Percentiles rank a stretch among this genome's conserved stretches.
Evolutionary conservation across 2,797 vertebrate species (phyloP).

Genomic region (Simalia tracyae): DNA sequence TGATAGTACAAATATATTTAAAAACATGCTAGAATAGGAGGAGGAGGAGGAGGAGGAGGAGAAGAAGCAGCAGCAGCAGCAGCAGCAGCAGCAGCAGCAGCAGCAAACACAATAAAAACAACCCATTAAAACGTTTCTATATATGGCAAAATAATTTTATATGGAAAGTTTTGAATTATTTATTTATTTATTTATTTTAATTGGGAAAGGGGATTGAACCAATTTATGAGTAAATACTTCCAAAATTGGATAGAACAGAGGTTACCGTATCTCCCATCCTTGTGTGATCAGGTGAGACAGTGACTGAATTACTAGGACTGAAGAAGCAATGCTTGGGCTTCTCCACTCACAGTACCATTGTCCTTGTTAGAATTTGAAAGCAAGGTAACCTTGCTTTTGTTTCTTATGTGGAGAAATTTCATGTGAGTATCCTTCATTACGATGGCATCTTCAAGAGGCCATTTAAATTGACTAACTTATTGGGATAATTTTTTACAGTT

Average conservation of each 20-base stretch:
- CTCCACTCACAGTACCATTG: neutral
- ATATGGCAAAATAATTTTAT: neutral
- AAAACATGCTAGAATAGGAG: neutral
- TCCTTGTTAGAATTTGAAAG: neutral
- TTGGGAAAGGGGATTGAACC: neutral
- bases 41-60: neutral
- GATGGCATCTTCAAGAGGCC: neutral
- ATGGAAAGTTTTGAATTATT: neutral
- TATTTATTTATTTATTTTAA: neutral
- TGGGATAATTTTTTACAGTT: neutral
- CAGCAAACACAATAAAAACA: neutral
- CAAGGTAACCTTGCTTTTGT: neutral
- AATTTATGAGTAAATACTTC: neutral
- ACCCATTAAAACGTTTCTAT: neutral
- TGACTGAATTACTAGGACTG: neutral
- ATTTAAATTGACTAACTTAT: neutral
- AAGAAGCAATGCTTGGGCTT: neutral
- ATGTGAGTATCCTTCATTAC: neutral
- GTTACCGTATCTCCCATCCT: neutral
- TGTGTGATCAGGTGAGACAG: neutral
- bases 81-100: too few species aligned
- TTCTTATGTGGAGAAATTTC: neutral
- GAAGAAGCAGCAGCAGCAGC: too few species aligned
- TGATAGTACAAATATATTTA: neutral
- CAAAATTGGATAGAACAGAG: neutral